A percentile compares a stretch with the other conserved stretches of the same genome.
These are phyloP conservation scores for Zaprionus ghesquierei DNA, from an alignment of 1,140 invertebrate genomes.

Conservation along the genomic window DNA sequence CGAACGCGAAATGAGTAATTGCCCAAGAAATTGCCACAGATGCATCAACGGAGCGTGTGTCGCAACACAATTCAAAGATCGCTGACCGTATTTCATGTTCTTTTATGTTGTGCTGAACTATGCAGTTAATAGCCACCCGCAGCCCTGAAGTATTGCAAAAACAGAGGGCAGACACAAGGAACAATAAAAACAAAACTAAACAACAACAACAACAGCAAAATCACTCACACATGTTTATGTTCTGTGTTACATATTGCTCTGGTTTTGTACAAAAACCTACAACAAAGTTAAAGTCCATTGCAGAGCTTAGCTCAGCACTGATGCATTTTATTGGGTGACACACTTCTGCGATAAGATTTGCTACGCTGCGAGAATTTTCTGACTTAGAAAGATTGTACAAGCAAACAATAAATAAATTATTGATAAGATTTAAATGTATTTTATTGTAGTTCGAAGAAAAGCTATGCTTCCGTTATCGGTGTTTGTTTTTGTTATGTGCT, in stretches of 20 bases:
- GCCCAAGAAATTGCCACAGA: slow-evolving; percentile 13
- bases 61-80: slow-evolving; percentile 30
- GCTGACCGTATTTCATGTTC: slow-evolving; percentile 9
- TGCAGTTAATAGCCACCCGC: slow-evolving; percentile 31
- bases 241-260: slow-evolving; percentile 10
- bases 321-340: slow-evolving; percentile 30
- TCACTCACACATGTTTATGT: neutral
- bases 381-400: neutral
- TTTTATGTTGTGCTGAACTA: neutral
- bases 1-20: slow-evolving; percentile 8
- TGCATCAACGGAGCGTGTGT: slow-evolving; percentile 18
- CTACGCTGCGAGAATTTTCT: slow-evolving; percentile 45
- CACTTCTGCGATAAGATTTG: slow-evolving; percentile 11
- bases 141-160: slow-evolving; percentile 2
- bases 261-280: slow-evolving; percentile 1
- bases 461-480: too few species aligned
- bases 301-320: slow-evolving; percentile 37
- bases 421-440: too few species aligned
- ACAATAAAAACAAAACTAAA: neutral
- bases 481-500: neutral
- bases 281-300: slow-evolving; percentile 10
- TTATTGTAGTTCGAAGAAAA: too few species aligned
- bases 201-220: neutral
- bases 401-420: neutral
- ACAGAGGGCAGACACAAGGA: neutral